A percentile compares a stretch with the other conserved stretches of the same genome.
Conservation (phyloP, 2,888 invertebrate genomes). For the Tubulanus polymorphus region DNA sequence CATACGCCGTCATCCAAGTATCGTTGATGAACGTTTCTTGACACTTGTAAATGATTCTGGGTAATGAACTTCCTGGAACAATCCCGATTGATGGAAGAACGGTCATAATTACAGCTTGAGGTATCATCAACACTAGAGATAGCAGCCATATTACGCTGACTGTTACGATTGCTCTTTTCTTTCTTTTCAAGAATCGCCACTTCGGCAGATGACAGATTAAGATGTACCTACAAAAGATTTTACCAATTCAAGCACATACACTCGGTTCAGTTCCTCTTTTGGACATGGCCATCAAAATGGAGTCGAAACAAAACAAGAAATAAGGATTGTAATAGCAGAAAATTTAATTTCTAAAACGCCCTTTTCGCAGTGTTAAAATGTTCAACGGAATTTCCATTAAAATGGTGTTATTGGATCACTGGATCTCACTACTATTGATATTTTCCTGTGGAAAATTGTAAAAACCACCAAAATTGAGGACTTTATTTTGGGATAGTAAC, state of each 20-base stretch:
- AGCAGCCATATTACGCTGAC: constrained; percentile 28
- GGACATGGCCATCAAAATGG: not conserved
- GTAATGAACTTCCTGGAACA: too few relatives aligned
- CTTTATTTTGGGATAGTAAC: too few relatives aligned
- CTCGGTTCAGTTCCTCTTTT: not conserved
- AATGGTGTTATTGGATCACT: too few relatives aligned
- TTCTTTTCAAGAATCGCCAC: constrained; percentile 27
- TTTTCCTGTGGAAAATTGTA: too few relatives aligned
- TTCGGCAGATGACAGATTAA: constrained; percentile 33
- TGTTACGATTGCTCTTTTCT: constrained; percentile 24
- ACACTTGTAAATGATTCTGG: too few relatives aligned
- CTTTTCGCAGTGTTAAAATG: too few relatives aligned
- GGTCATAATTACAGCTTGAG: too few relatives aligned
- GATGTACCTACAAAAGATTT: constrained; percentile 27
- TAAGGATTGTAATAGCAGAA: not conserved
- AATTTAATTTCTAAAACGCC: not conserved
- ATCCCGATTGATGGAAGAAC: too few relatives aligned
- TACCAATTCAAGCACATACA: not conserved
- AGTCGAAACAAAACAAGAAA: not conserved
- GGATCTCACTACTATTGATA: too few relatives aligned
- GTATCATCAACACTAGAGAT: constrained; percentile 24
- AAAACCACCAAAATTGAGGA: too few relatives aligned
- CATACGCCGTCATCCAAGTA: constrained; percentile 15
- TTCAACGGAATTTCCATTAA: too few relatives aligned
- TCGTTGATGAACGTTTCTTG: not conserved